Conservation (phyloP, 2,888 invertebrate species). For the Ischnura elegans region DNA sequence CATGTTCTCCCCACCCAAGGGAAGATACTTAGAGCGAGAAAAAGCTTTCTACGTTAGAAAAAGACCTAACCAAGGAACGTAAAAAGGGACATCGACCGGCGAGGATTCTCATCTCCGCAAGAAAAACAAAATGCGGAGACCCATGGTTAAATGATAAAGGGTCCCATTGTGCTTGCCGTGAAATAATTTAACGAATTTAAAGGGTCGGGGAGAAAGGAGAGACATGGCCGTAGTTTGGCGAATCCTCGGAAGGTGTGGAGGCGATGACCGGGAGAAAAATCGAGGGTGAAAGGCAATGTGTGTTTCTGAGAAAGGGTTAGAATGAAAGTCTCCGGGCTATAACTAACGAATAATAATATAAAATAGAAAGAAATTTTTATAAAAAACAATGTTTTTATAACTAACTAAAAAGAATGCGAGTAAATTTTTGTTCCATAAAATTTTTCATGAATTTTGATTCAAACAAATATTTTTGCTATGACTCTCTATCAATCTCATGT, state of each 20-base stretch:
- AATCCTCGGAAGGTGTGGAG: neutral
- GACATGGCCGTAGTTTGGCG: neutral
- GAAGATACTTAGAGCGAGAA: neutral
- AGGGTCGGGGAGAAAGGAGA: neutral
- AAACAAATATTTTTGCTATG: no score
- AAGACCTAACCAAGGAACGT: neutral
- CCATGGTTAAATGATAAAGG: neutral
- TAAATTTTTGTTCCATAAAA: no score
- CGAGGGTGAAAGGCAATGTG: neutral
- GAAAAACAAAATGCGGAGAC: neutral
- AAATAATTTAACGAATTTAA: conserved; percentile 12
- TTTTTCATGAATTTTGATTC: no score
- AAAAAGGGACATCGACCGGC: neutral
- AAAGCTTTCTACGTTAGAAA: neutral
- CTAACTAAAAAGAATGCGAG: no score
- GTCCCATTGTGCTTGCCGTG: neutral
- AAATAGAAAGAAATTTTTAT: no score
- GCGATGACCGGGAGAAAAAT: neutral
- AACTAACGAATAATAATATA: no score
- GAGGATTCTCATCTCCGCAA: neutral
- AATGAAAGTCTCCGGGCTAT: no score
- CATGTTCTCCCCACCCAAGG: no score
- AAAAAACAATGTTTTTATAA: no score
- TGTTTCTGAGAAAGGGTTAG: neutral
- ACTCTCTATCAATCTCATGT: no score